These are phyloP conservation scores for Hedychridium roseum DNA, from an alignment of 2,888 invertebrate species.

Conservation along the genomic window DNA sequence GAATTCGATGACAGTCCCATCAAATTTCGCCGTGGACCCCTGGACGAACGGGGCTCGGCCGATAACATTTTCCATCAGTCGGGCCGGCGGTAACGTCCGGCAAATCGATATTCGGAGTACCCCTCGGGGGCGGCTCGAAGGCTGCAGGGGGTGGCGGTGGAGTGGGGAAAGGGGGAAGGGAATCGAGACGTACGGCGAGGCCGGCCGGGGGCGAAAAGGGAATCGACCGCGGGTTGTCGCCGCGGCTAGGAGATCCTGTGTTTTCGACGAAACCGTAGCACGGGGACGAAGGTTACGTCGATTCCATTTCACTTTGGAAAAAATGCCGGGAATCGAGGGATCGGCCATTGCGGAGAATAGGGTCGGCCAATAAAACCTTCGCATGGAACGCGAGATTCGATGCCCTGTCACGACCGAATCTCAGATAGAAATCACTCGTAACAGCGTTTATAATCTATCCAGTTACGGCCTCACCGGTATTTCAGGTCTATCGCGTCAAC, in stretches of 20 bases:
- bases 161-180: not conserved
- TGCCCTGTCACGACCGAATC: no score
- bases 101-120: conserved; percentile 36
- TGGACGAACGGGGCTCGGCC: conserved; percentile 20
- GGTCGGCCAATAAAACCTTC: no score
- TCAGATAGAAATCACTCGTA: no score
- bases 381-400: no score
- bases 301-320: conserved; percentile 31
- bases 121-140: conserved; percentile 22
- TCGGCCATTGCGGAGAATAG: conserved; percentile 2
- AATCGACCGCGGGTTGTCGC: no score
- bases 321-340: conserved; percentile 9
- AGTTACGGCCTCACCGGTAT: no score
- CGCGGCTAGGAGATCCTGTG: not conserved
- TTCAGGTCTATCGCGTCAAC: no score
- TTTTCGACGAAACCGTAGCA: conserved; percentile 19
- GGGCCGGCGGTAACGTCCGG: conserved; percentile 30
- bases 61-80: conserved; percentile 36
- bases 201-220: not conserved
- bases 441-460: no score
- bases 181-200: not conserved
- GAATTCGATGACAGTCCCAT: conserved; percentile 19
- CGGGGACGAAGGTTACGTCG: conserved; percentile 24
- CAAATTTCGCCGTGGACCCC: conserved; percentile 21
- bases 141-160: conserved; percentile 9